phyloP scores from a whole-genome alignment of 2,888 invertebrate species.

The Anaspis maculata region DNA sequence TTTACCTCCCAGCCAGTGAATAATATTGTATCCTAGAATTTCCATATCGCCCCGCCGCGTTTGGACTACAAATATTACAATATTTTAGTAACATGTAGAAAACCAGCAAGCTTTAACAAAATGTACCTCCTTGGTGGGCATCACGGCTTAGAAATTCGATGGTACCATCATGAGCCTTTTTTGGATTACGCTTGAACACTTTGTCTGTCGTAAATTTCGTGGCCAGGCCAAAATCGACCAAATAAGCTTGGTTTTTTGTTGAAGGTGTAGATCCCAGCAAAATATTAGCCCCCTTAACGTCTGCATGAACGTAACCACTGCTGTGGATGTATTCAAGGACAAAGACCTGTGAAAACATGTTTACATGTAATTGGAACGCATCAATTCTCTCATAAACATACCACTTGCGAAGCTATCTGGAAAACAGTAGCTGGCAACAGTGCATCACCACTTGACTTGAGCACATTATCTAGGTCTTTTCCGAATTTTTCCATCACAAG shows the following conservation, averaged over 20 bases:
- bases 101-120: too few species aligned
- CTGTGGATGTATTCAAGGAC: slow-evolving; percentile 88
- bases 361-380: too few species aligned
- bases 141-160: slow-evolving; percentile 94
- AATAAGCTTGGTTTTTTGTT: slow-evolving; percentile 63
- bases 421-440: slow-evolving; percentile 71
- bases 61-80: slow-evolving; percentile 47
- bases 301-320: slow-evolving; percentile 87
- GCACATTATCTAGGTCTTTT: slow-evolving; percentile 73
- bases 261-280: slow-evolving; percentile 62
- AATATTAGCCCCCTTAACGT: slow-evolving; percentile 93
- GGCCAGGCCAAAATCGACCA: slow-evolving; percentile 93
- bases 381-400: too few species aligned
- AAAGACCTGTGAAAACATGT: too few species aligned
- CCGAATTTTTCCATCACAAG: slow-evolving; percentile 85
- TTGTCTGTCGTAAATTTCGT: slow-evolving; percentile 60
- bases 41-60: slow-evolving; percentile 91
- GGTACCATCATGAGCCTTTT: slow-evolving; percentile 93
- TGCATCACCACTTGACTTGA: slow-evolving; percentile 54
- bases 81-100: slow-evolving; percentile 1
- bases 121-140: slow-evolving; percentile 94
- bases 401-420: slow-evolving; percentile 76
- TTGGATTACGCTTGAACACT: slow-evolving; percentile 80
- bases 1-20: slow-evolving; percentile 79
- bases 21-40: slow-evolving; percentile 86